Conservation (phyloP, 2,888 invertebrate species). For the Thalpophila matura region DNA sequence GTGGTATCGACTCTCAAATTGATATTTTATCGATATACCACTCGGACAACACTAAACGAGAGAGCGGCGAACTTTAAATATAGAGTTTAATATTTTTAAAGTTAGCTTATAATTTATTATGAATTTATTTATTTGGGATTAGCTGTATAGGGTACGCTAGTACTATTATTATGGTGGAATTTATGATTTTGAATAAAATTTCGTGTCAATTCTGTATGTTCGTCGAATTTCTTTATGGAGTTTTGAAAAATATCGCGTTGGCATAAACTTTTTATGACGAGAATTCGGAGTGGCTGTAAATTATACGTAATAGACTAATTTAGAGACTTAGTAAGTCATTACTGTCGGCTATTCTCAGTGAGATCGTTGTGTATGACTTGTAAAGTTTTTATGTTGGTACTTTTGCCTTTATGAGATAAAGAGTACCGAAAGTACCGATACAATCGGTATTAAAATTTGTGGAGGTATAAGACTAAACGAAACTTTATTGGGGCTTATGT, state of each 20-base stretch:
- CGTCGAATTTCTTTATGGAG: constrained; percentile 13
- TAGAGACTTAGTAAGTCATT: constrained; percentile 49
- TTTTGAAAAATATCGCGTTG: constrained; percentile 39
- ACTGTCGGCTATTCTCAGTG: constrained; percentile 33
- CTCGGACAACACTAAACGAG: constrained; percentile 60
- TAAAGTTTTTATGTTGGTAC: constrained; percentile 36
- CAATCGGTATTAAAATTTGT: constrained; percentile 2
- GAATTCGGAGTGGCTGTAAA: constrained; percentile 47
- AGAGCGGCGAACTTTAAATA: constrained; percentile 65
- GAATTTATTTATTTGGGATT: constrained; percentile 58
- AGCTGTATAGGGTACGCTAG: constrained; percentile 46
- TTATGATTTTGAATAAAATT: constrained; percentile 50
- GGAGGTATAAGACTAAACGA: background rate
- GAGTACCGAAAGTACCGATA: constrained; percentile 1
- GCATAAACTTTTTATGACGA: constrained; percentile 56
- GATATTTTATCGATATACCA: constrained; percentile 77
- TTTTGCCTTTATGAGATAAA: constrained; percentile 25
- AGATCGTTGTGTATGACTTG: constrained; percentile 30
- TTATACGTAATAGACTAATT: constrained; percentile 53
- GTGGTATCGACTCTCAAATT: constrained; percentile 78
- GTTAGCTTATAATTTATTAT: constrained; percentile 64
- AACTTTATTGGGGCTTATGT: background rate
- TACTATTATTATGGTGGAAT: constrained; percentile 49
- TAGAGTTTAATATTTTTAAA: constrained; percentile 63
- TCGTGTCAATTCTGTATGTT: constrained; percentile 26